These are phyloP conservation scores for Cheilosia vernalis DNA, from an alignment of 2,888 invertebrate species.

Conservation along the genomic window DNA sequence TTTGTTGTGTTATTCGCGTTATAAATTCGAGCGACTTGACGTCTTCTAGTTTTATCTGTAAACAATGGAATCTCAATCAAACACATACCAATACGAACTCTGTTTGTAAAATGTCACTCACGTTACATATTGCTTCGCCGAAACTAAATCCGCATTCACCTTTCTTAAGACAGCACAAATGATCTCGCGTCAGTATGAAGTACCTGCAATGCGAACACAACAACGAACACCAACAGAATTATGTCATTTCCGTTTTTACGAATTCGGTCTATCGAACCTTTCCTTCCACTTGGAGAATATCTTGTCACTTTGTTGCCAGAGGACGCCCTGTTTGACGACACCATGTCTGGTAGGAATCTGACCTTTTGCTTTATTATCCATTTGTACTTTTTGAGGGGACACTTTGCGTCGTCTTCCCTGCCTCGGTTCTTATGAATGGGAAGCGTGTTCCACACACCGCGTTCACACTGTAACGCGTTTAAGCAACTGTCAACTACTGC, in stretches of 20 bases:
- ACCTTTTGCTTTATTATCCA: slow-evolving; percentile 59
- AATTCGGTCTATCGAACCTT: slow-evolving; percentile 34
- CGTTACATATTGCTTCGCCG: slow-evolving; percentile 66
- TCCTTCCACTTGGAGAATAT: slow-evolving; percentile 70
- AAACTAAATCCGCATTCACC: slow-evolving; percentile 65
- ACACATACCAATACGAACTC: not conserved
- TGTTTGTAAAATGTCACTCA: slow-evolving; percentile 33
- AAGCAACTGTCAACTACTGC: slow-evolving; percentile 66
- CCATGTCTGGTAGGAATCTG: slow-evolving; percentile 61
- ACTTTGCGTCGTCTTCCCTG: slow-evolving; percentile 36
- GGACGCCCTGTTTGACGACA: slow-evolving; percentile 71
- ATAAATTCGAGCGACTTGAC: slow-evolving; percentile 65
- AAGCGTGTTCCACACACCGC: slow-evolving; percentile 33
- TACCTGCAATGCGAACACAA: slow-evolving; percentile 32
- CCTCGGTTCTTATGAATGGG: slow-evolving; percentile 50
- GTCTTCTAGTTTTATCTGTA: slow-evolving; percentile 66
- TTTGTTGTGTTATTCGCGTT: slow-evolving; percentile 64
- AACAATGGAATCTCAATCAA: slow-evolving; percentile 3
- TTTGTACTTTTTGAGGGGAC: slow-evolving; percentile 24
- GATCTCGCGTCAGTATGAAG: slow-evolving; percentile 66
- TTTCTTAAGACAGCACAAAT: slow-evolving; percentile 65
- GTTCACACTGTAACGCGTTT: slow-evolving; percentile 61
- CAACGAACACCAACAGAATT: not conserved
- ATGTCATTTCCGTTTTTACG: slow-evolving; percentile 51
- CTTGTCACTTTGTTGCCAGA: slow-evolving; percentile 69